phyloP scores from a whole-genome alignment of 1,140 invertebrate genomes.

The Penaeus chinensis region DNA sequence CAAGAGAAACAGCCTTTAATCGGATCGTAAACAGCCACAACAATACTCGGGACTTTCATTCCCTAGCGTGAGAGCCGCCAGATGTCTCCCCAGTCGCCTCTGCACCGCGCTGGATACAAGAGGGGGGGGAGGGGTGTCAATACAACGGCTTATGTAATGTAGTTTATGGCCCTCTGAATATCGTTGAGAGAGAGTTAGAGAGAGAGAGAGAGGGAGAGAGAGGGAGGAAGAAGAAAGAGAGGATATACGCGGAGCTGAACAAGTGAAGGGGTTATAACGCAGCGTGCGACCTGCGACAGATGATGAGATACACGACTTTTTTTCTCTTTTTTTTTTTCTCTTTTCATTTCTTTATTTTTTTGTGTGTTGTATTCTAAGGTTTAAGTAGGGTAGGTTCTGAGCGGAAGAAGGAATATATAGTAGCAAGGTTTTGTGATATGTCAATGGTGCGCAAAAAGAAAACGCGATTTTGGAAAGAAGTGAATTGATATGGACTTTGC shows the following conservation, averaged over 20 bases:
- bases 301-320: not conserved
- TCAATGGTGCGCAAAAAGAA: too few species aligned
- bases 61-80: constrained; percentile 50
- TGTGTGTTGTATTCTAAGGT: too few species aligned
- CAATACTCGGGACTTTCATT: constrained; percentile 47
- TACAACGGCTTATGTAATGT: constrained; percentile 48
- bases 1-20: constrained; percentile 55
- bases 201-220: constrained; percentile 29
- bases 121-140: constrained; percentile 33
- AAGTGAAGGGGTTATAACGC: not conserved
- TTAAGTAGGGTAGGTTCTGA: too few species aligned
- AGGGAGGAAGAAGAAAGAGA: not conserved
- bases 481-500: too few species aligned
- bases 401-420: too few species aligned
- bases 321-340: not conserved
- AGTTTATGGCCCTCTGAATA: constrained; percentile 50
- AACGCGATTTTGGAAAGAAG: too few species aligned
- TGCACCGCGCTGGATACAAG: not conserved
- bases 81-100: constrained; percentile 39
- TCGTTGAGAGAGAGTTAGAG: constrained; percentile 17
- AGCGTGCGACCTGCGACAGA: constrained; percentile 2
- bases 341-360: too few species aligned
- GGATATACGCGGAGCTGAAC: not conserved
- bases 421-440: too few species aligned
- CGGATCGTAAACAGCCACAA: constrained; percentile 42